A percentile compares a stretch with the other conserved stretches of the same genome.
These are phyloP conservation scores for Oncorhynchus masou DNA, from an alignment of 2,113 vertebrate genomes.

Conservation along the genomic window DNA sequence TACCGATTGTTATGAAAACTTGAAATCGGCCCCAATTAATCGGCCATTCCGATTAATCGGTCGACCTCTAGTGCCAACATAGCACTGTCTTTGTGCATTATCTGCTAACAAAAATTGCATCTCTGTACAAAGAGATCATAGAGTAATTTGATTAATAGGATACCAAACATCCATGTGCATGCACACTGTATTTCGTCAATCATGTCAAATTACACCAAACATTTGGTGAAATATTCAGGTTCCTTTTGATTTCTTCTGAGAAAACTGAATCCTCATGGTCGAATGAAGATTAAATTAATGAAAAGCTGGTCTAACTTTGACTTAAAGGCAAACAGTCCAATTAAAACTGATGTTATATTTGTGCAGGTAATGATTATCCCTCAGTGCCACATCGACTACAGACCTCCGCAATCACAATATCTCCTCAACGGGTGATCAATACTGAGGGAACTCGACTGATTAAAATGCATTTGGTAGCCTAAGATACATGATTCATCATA, in stretches of 20 bases:
- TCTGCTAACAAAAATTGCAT: no score
- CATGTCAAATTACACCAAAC: no score
- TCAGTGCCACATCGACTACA: constrained; percentile 9
- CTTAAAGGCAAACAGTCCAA: constrained; percentile 11
- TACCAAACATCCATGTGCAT: no score
- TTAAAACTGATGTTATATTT: constrained; percentile 16
- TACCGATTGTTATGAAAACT: no score
- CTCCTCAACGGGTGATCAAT: constrained; percentile 29
- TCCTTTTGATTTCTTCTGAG: constrained; percentile 34
- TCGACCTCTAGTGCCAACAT: no score
- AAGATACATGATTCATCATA: constrained; percentile 31
- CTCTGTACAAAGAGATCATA: no score
- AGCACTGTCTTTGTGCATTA: no score
- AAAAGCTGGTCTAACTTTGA: not conserved
- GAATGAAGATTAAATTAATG: not conserved
- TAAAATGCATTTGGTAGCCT: constrained; percentile 28
- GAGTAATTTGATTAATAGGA: no score
- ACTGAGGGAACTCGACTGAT: constrained; percentile 17
- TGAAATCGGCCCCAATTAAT: no score
- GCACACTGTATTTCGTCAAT: no score
- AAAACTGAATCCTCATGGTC: not conserved
- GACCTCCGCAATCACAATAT: constrained; percentile 22
- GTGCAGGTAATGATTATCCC: constrained; percentile 10
- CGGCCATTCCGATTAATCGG: no score
- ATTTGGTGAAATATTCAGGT: not conserved